Base-by-base conservation (phyloP, 2,113 vertebrate genomes). In the Podilymbus podiceps region DNA sequence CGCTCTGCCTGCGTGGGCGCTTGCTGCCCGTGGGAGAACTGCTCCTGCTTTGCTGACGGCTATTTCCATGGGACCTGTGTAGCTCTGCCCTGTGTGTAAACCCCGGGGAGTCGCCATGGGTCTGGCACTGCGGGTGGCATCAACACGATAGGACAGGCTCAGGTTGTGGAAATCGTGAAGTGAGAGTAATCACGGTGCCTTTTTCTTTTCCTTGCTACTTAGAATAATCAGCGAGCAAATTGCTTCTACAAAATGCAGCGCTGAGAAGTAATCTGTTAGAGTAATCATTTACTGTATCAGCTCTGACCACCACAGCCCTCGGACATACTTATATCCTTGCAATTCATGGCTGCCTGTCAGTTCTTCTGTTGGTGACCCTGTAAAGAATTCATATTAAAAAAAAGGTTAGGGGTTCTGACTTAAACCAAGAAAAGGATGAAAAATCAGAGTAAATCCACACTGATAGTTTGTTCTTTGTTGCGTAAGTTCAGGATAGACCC, bases 351-450 rank as follows among this genome's bases (percentile, higher is more conserved):
- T 42, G 49, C 38, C 86, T 88, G 53, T 88, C 77, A 85, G 49
- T 81, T 75, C 13, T 86, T 90, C 75, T 88, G 44, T 60, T 63
- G 62, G 72, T 74, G 69, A 97, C 58, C 30, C 50, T 76, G 82
- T 77, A 95, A 89, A 79, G 97, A 95, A 95, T 90, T 58, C 5
- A 0, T 63, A 56, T 85, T 78, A 79, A 94, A 85, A 84, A 84
- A 44, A 76, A 92, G 66, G 40, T 62, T 86, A 78, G 24, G 44
- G 8, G 21, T 85, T 85, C 82, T 60, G 72, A 59, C 40, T 95
- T 94, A 89, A 92, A 88, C 19, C 2, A 4, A 92, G 79, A 71
- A 95, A 80, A 93, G 47, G 73, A 85, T 55, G 84, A 84, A 83
- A 60, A 95, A 87, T 75, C 24, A 79, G 71, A 83, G 46, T 60